Percentiles rank a stretch among this genome's conserved stretches.
Conservation (phyloP, 2,888 invertebrate genomes). For the Nycteola revayana region DNA sequence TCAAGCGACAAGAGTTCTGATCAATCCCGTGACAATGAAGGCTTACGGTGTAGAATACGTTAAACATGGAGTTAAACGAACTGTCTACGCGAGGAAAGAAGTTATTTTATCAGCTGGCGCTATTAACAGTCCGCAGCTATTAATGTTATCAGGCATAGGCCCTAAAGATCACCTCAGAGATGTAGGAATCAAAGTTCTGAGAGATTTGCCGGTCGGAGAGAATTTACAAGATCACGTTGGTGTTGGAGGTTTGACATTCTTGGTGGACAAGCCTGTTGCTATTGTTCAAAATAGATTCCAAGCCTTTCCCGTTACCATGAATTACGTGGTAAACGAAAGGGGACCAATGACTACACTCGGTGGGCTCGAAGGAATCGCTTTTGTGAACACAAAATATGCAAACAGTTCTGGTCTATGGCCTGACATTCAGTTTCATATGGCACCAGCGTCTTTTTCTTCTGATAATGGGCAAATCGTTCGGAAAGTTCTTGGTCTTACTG, state of each 20-base stretch:
- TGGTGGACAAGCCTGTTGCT: constrained; percentile 91
- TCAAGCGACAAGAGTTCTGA: constrained; percentile 88
- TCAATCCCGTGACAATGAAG: constrained; percentile 87
- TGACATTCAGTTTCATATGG: constrained; percentile 96
- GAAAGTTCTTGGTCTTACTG: constrained; percentile 90
- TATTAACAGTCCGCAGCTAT: constrained; percentile 94
- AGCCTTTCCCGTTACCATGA: constrained; percentile 89
- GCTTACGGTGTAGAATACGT: constrained; percentile 92
- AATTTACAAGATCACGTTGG: constrained; percentile 95
- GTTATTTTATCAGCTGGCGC: constrained; percentile 95
- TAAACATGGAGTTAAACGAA: constrained; percentile 86
- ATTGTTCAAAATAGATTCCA: constrained; percentile 91
- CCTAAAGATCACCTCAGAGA: constrained; percentile 86
- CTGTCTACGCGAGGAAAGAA: constrained; percentile 89
- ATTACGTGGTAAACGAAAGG: constrained; percentile 88
- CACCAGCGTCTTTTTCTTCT: constrained; percentile 92
- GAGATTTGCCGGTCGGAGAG: constrained; percentile 89
- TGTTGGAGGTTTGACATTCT: constrained; percentile 90
- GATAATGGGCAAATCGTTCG: constrained; percentile 88
- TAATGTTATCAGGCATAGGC: constrained; percentile 95
- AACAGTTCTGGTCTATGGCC: constrained; percentile 91
- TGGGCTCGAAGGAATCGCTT: constrained; percentile 93
- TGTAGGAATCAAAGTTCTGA: constrained; percentile 87
- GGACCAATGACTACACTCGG: constrained; percentile 94
- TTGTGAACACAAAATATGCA: constrained; percentile 92